A percentile compares a stretch with the other conserved stretches of the same genome.
phyloP scores from a whole-genome alignment of 1,140 invertebrate species.

The Bombus turneri region DNA sequence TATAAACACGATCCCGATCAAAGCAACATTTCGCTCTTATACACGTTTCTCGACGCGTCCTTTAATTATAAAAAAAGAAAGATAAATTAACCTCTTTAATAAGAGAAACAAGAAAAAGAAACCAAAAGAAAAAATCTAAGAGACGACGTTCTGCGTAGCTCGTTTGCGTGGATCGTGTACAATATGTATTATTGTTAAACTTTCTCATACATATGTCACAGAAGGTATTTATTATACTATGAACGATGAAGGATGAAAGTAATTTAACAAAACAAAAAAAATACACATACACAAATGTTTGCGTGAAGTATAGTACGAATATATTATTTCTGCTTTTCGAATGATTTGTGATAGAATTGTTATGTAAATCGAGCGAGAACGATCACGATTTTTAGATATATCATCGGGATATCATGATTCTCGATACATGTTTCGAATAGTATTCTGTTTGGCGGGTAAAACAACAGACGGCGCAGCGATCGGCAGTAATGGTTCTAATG shows the following conservation, averaged over 20 bases:
- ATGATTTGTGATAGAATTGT: conserved; percentile 63
- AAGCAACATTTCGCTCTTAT: conserved; percentile 44
- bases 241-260: conserved; percentile 72
- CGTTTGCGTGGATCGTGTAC: conserved; percentile 22
- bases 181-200: conserved; percentile 48
- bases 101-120: conserved; percentile 1
- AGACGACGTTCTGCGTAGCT: conserved; percentile 20
- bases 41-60: conserved; percentile 57
- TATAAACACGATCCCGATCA: conserved; percentile 48
- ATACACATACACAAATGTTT: conserved; percentile 11
- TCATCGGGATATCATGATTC: background rate
- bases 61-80: conserved; percentile 1
- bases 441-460: conserved; percentile 34
- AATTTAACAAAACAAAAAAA: conserved; percentile 52
- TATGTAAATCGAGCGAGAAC: conserved; percentile 3
- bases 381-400: conserved; percentile 18
- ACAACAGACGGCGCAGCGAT: conserved; percentile 28
- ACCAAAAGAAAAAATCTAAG: conserved; percentile 17
- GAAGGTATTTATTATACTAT: conserved; percentile 43
- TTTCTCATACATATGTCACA: conserved; percentile 49
- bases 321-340: conserved; percentile 58
- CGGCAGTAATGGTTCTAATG: conserved; percentile 23
- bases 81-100: conserved; percentile 14
- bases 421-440: background rate
- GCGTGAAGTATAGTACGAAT: conserved; percentile 47